phyloP scores from a whole-genome alignment of 1,140 invertebrate species.

The Chironomus tepperi region DNA sequence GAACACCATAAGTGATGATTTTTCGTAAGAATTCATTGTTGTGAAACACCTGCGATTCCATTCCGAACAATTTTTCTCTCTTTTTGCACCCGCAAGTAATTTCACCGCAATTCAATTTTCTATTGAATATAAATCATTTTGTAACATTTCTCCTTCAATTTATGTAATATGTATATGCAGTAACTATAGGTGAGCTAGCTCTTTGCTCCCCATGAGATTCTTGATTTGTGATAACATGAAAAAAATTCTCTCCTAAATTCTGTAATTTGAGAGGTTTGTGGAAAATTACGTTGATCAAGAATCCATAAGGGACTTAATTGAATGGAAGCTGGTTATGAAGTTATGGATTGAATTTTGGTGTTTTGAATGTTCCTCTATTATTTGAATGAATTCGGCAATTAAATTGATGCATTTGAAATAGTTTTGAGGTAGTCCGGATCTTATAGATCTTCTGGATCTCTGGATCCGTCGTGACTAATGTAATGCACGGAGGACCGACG shows the following conservation, averaged over 20 bases:
- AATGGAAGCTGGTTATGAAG: no score
- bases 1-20: neutral
- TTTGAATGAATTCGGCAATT: no score
- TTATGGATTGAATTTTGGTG: no score
- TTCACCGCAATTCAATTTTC: constrained; percentile 13
- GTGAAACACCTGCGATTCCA: neutral
- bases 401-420: no score
- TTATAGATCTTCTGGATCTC: no score
- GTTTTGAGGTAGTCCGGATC: no score
- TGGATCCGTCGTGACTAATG: no score
- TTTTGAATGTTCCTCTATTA: no score
- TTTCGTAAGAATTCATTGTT: neutral
- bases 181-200: neutral
- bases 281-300: no score
- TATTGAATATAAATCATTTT: constrained; percentile 4
- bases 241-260: neutral
- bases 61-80: neutral
- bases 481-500: no score
- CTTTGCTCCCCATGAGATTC: neutral
- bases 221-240: neutral
- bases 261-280: neutral
- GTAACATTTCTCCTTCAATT: neutral
- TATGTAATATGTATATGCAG: neutral
- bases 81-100: constrained; percentile 5
- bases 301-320: no score